Evolutionary conservation across 2,113 vertebrate genomes (phyloP), one percentile per base, ranked within the genome.

Genomic region (Pionites leucogaster): DNA sequence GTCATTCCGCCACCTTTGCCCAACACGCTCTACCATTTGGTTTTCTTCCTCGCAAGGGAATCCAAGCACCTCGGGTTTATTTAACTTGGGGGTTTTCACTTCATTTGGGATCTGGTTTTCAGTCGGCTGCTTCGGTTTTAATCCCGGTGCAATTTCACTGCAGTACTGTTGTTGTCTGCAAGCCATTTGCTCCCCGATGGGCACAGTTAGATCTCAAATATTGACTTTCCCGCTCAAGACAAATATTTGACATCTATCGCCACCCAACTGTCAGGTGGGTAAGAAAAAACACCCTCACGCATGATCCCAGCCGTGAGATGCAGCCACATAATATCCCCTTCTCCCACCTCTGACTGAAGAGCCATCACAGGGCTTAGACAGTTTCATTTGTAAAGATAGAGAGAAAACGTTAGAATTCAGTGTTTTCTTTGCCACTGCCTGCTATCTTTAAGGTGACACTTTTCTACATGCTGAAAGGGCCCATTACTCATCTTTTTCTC

Each of bases 1-100:
- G 82, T 94, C 93, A 93, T 96, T 53, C 44, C 68, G 5, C 55
- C 94, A 93, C 92, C 92, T 94, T 81, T 90, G 75, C 90, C 49
- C 17, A 65, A 84, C 8, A 3, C 55, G 22, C 74, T 87, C 82
- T 7, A 0, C 17, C 39, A 72, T 67, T 89, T 47, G 63, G 37
- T 53, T 88, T 17, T 70, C 79, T 83, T 17, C 0, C 53, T 17
- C 79, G 18, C 71, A 2, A 83, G 88, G 95, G 88, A 96, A 92
- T 81, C 94, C 92, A 77, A 67, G 20, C 71, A 42, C 94, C 93
- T 77, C 52, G 4, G 28, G 68, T 62, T 78, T 35, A 65, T 93
- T 92, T 59, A n/a, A 63, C 70, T 69, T 31, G 65, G 18, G 57
- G 57, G 5, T 63, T 55, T 5, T 1, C 3, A 11, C 33, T 94